A percentile compares a stretch with the other conserved stretches of the same genome.
phyloP scores from a whole-genome alignment of 2,888 invertebrate genomes.

The Machimus rusticus region DNA sequence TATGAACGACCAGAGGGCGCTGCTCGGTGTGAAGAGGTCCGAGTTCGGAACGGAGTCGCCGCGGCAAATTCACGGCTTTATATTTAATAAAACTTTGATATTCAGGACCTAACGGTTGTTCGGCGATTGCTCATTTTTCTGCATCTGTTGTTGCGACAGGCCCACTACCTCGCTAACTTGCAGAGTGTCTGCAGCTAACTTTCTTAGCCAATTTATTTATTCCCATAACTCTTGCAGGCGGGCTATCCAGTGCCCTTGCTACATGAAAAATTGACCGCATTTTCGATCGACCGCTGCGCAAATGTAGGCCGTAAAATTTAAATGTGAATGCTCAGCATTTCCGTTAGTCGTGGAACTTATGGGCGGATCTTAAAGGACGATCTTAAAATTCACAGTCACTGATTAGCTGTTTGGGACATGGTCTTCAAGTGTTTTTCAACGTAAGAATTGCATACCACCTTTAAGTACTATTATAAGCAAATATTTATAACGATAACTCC shows the following conservation, averaged over 20 bases:
- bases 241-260: neutral
- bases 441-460: too few species aligned
- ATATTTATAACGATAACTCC: too few species aligned
- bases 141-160: neutral
- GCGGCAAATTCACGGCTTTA: conserved; percentile 4
- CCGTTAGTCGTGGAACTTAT: neutral
- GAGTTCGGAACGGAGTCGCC: neutral
- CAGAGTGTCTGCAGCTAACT: neutral
- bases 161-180: neutral
- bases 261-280: conserved; percentile 34
- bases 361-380: neutral
- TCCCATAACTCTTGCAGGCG: conserved; percentile 20
- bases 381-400: neutral
- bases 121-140: conserved; percentile 42
- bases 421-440: neutral
- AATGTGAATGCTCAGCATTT: neutral
- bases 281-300: neutral
- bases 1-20: conserved; percentile 34
- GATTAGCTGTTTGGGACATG: neutral
- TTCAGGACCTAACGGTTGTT: conserved; percentile 45
- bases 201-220: conserved; percentile 32
- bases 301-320: conserved; percentile 38
- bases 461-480: too few species aligned
- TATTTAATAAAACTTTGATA: conserved; percentile 42
- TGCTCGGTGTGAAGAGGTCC: neutral